These are phyloP conservation scores for Neoniphon sammara DNA, from an alignment of 2,797 vertebrate genomes.

Conservation along the genomic window DNA sequence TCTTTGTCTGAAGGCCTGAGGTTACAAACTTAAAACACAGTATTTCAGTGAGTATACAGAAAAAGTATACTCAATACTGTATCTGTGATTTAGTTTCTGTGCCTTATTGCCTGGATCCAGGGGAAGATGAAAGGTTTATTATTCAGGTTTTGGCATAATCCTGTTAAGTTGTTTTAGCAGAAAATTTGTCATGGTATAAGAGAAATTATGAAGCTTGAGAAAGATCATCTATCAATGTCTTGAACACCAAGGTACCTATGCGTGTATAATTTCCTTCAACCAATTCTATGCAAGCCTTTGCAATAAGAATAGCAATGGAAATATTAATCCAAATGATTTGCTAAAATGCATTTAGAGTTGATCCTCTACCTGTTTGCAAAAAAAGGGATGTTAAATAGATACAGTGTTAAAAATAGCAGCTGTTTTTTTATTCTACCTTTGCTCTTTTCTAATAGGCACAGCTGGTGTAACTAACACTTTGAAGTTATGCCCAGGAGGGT, in stretches of 20 bases:
- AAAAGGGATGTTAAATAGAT: neutral
- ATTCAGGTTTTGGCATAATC: conserved; percentile 6
- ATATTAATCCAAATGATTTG: conserved; percentile 37
- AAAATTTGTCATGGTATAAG: conserved; percentile 13
- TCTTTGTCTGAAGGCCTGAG: neutral
- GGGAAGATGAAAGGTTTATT: conserved; percentile 5
- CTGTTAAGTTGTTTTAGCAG: conserved; percentile 2
- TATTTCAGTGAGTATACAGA: neutral
- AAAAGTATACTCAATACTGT: no score
- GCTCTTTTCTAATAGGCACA: conserved; percentile 48
- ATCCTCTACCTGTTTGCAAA: conserved; percentile 1
- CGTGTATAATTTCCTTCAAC: conserved; percentile 40
- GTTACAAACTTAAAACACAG: neutral
- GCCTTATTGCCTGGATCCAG: neutral
- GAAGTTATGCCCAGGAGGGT: conserved; percentile 9
- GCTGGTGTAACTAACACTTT: conserved; percentile 34
- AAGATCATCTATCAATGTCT: conserved; percentile 38
- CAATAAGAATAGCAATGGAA: conserved; percentile 38
- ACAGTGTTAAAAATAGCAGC: neutral
- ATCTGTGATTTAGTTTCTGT: neutral
- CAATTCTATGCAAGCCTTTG: conserved; percentile 10
- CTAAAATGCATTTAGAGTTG: conserved; percentile 61
- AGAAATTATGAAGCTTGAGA: conserved; percentile 27
- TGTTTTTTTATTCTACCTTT: conserved; percentile 34
- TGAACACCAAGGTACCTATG: conserved; percentile 15